A percentile compares a stretch with the other conserved stretches of the same genome.
These are phyloP conservation scores for Tortrix viridana DNA, from an alignment of 2,888 invertebrate genomes.

Conservation along the genomic window DNA sequence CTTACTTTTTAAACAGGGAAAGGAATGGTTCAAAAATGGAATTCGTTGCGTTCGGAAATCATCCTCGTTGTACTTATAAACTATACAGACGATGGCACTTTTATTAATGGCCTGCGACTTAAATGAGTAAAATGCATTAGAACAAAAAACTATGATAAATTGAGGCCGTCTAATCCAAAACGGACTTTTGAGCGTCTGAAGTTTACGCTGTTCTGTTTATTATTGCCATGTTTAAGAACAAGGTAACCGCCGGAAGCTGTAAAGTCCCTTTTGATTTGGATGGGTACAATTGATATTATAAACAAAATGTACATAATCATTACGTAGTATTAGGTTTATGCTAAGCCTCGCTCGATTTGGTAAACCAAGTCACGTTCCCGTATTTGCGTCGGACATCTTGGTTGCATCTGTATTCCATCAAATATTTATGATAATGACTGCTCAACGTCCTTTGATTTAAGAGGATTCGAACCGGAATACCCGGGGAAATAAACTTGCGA, in stretches of 20 bases:
- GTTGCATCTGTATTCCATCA: constrained; percentile 65
- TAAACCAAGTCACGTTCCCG: constrained; percentile 80
- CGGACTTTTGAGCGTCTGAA: too few species aligned
- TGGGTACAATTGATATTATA: constrained; percentile 52
- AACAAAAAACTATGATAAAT: constrained; percentile 71
- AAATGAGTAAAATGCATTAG: constrained; percentile 83
- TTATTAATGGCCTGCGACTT: constrained; percentile 83
- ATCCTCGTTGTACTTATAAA: constrained; percentile 72
- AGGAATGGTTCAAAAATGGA: constrained; percentile 34
- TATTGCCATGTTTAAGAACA: too few species aligned
- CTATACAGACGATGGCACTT: constrained; percentile 82
- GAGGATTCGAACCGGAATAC: constrained; percentile 60
- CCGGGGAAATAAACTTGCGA: constrained; percentile 32
- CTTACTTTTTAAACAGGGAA: constrained; percentile 23
- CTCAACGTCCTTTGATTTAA: constrained; percentile 60
- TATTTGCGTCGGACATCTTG: constrained; percentile 66
- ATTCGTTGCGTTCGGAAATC: constrained; percentile 53
- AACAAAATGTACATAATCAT: constrained; percentile 65
- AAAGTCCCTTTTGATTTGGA: too few species aligned
- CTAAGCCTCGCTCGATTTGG: constrained; percentile 80
- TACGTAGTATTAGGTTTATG: constrained; percentile 55
- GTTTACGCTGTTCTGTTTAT: too few species aligned
- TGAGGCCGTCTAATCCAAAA: too few species aligned
- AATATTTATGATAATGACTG: constrained; percentile 73
- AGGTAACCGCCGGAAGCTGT: too few species aligned